Base-by-base conservation (phyloP, 2,113 vertebrate genomes). In the Phainopepla nitens region DNA sequence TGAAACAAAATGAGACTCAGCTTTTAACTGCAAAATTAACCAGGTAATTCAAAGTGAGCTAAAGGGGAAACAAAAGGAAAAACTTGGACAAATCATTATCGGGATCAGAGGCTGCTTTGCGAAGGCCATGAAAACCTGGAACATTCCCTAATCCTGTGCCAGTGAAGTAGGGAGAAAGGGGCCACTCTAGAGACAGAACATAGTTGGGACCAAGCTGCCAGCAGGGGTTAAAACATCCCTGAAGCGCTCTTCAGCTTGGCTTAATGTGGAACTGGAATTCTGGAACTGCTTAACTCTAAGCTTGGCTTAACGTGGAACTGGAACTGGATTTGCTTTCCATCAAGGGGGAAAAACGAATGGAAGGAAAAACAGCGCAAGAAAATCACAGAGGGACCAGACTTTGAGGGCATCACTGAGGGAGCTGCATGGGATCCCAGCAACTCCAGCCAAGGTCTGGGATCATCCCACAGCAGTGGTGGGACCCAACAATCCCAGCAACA, bases 301-400 rank as follows among this genome's bases (percentile, higher is more conserved):
- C 39, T 39, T 39, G 39, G 39, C 39, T 10, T 39, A 39, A 39
- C 0, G 2, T 20, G 18, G 22, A 61, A 18, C 33, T 81, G 36
- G 21, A 39, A 53, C 0, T 75, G 29, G 45, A 24, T 54, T 44
- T 64, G 51, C 47, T 51, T 21, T 14, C 15, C n/a, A 24, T 4
- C 16, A 11, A 89, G 15, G 31, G 13, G 22, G 33, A 23, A 42
- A 36, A 66, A 71, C 0, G 4, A n/a, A 47, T 35, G 15, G 28
- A 2, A 19, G 5, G 2, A 36, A 20, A 14, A 45, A 18, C 36
- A 49, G 27, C 0, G 3, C 19, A 50, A 65, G 31, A 19, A 56
- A 68, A 36, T 23, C 2, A 10, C 33, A 27, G 5, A 7, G 36
- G 51, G 25, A 57, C 2, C 11, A 58, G 41, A 12, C 7, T 36